Evolutionary conservation across 2,797 vertebrate species (phyloP), one percentile per base, ranked within the genome.

Genomic region (Poliocrania exsul): DNA sequence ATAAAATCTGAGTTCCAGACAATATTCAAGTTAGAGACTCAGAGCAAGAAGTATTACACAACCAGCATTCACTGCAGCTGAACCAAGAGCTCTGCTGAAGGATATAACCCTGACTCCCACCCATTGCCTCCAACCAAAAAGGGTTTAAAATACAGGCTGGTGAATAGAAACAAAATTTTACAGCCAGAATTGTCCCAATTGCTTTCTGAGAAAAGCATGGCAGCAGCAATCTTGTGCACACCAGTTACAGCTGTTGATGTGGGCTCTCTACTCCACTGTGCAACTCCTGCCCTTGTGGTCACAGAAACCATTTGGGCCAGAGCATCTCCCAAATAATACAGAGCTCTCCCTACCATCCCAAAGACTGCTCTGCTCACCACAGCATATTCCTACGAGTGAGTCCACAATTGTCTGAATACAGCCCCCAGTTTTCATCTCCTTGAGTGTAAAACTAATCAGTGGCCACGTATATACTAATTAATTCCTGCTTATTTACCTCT

Each of bases 1-100:
- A 87, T 31, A 90, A 72, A 86, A 73, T 13, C n/a, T 3, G 12
- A 80, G 16, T 61, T 93, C 81, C 40, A 81, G 82, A 77, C 81
- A 37, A 16, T 14, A 93, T 2, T 1, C 0, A 0, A 78, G n/a
- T 25, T 37, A 42, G 33, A 79, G 10, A 74, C 17, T 5, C 54
- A 61, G 46, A 84, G 69, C 29, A 90, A 93, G 71, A 37, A 5
- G 0, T 38, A 51, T 65, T 88, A 90, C 44, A 75, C 7, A 23
- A 40, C 23, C 16, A 58, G 28, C 54, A 92, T 54, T 81, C 57
- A 40, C 69, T 56, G 66, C 35, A 56, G 64, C 51, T 67, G 56
- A 82, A 73, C 31, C 4, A 2, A 67, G 53, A 53, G 40, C 49
- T 67, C 46, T 5, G 44, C 29, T 84, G 33, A 66, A 84, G 40